Evolutionary conservation across 2,113 vertebrate species (phyloP), one percentile per base, ranked within the genome.

Genomic region (Serilophus lunatus): DNA sequence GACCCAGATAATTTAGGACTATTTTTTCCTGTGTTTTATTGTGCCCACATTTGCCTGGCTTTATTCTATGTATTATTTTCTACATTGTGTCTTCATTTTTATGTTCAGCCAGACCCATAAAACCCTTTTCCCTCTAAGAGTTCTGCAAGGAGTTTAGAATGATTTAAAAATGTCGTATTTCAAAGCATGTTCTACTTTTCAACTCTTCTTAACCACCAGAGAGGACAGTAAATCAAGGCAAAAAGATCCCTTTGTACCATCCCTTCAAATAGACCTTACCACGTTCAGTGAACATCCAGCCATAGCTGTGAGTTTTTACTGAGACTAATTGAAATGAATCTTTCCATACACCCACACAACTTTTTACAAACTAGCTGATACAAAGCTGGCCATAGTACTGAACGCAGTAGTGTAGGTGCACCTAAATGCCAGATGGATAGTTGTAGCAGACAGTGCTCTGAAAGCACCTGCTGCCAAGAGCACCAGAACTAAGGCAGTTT

Each of bases 1-100:
- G 60, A 90, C 59, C 50, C 19, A 70, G 45, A 42, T 77, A 81
- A 86, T 84, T 92, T 90, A 84, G 49, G 15, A 64, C 23, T 89
- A 69, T 56, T 92, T 83, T n/a, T 92, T 31, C 74, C 49, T 77
- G 35, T 81, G 63, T 38, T 90, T 95, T 77, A 68, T 45, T 72
- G 63, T 72, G 50, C 59, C 18, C 38, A 59, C 35, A 18, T 83
- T 91, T 66, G 53, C 57, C 68, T 68, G 8, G 17, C 29, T 89
- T 89, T 89, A 50, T 80, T 83, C 35, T 83, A 6, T 66, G 42
- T 89, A 64, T 90, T 92, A 64, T 83, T 92, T 93, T 81, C 68
- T 72, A 77, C 59, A 45, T 82, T 50, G 42, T 75, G 38, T 86
- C 61, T 88, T 93, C 56, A 51, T 86, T 86, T 90, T 91, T 70